Evolutionary conservation across 37 sponge, comb jelly and placozoan species (phyloP).

Genomic region (Ianthella basta): DNA sequence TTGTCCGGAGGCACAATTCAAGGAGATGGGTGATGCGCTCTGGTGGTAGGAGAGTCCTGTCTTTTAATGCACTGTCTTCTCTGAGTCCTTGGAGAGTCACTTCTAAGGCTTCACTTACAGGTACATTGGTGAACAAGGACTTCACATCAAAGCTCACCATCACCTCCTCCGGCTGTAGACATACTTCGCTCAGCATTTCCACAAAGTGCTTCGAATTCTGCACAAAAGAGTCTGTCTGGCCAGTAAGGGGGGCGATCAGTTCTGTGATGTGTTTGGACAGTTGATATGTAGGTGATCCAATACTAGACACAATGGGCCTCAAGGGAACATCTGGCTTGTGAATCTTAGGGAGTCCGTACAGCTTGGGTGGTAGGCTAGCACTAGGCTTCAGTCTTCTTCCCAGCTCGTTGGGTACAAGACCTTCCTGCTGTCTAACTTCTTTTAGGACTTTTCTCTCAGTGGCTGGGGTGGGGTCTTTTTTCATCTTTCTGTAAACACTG

Average conservation of each 20-base stretch:
- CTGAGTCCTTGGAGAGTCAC: neutral
- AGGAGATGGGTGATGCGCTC: slow-evolving; percentile 23
- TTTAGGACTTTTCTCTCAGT: slow-evolving; percentile 13
- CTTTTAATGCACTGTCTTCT: neutral
- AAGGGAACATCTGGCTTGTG: slow-evolving; percentile 9
- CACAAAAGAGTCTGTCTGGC: neutral
- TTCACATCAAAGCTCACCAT: neutral
- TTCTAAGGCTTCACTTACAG: neutral
- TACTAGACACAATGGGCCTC: slow-evolving; percentile 1
- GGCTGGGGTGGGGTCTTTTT: slow-evolving; percentile 16
- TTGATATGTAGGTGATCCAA: neutral
- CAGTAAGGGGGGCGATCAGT: neutral
- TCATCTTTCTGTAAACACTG: neutral
- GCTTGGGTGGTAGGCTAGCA: neutral
- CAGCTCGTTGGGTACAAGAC: slow-evolving; percentile 11
- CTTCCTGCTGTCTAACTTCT: neutral
- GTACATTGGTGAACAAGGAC: slow-evolving; percentile 12
- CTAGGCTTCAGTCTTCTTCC: neutral
- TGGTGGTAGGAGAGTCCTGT: slow-evolving; percentile 20
- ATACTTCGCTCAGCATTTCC: neutral
- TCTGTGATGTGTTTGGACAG: slow-evolving; percentile 1
- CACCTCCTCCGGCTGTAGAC: neutral
- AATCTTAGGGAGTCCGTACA: slow-evolving; percentile 17
- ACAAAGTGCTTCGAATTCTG: slow-evolving; percentile 12
- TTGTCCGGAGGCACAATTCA: slow-evolving; percentile 29